Evolutionary conservation across 2,888 invertebrate genomes (phyloP).

Genomic region (Eilema caniola): DNA sequence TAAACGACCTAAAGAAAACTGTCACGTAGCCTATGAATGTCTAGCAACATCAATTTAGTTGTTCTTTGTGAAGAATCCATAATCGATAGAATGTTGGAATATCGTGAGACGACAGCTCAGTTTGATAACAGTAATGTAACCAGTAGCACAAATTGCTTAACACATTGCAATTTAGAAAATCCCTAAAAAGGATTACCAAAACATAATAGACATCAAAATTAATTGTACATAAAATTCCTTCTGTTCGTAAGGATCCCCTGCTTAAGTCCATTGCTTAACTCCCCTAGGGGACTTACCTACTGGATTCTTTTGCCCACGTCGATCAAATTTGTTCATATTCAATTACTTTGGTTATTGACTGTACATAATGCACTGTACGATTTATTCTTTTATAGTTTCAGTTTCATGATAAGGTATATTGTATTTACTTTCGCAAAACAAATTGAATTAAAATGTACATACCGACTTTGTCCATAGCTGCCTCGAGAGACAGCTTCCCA

Average conservation of each 20-base stretch:
- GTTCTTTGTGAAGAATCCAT: too few relatives aligned
- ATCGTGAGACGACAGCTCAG: too few relatives aligned
- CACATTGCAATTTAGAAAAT: neutral
- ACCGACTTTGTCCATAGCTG: slow-evolving; percentile 57
- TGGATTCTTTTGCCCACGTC: too few relatives aligned
- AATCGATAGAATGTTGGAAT: too few relatives aligned
- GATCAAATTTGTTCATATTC: neutral
- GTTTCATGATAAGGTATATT: neutral
- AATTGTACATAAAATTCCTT: too few relatives aligned
- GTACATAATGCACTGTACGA: neutral
- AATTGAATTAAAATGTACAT: neutral
- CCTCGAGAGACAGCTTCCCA: slow-evolving; percentile 58
- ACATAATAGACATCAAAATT: too few relatives aligned
- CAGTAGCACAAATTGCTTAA: too few relatives aligned
- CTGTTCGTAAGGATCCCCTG: too few relatives aligned
- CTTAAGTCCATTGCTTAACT: too few relatives aligned
- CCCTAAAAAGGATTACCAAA: neutral
- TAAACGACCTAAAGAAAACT: neutral
- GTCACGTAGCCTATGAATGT: neutral
- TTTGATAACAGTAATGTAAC: too few relatives aligned
- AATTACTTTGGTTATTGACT: neutral
- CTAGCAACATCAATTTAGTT: too few relatives aligned
- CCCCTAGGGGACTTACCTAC: too few relatives aligned
- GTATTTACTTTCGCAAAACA: neutral
- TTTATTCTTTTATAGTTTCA: neutral